phyloP scores from a whole-genome alignment of 2,113 vertebrate species.

The Erinaceus europaeus region DNA sequence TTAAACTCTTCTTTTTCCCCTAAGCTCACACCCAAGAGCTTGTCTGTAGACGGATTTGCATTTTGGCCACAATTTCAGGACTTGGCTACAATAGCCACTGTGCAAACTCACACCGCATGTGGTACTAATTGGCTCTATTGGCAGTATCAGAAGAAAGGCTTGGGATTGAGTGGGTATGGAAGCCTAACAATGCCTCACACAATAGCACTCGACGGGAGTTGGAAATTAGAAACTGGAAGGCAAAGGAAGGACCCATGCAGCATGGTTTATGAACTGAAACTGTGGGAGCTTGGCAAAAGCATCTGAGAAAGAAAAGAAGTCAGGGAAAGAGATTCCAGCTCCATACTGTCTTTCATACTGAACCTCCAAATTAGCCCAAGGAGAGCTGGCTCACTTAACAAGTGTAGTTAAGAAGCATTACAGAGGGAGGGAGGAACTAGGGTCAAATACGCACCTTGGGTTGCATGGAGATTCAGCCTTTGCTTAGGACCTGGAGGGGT shows the following conservation, averaged over 20 bases:
- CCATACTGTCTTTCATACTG: background rate
- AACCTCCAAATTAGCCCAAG: background rate
- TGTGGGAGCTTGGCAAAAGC: background rate
- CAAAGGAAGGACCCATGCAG: background rate
- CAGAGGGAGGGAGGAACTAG: background rate
- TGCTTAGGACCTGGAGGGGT: background rate
- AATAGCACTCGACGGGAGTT: conserved; percentile 44
- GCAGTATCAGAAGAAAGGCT: conserved; percentile 48
- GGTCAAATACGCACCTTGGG: background rate
- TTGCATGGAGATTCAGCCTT: background rate
- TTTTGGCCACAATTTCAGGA: conserved; percentile 44
- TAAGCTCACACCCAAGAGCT: conserved; percentile 41
- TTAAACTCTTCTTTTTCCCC: background rate
- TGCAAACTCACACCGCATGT: conserved; percentile 50
- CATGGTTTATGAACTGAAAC: conserved; percentile 22
- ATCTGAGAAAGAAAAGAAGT: too few species aligned
- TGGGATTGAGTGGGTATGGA: conserved; percentile 12
- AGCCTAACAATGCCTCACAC: conserved; percentile 33
- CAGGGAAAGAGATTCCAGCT: background rate
- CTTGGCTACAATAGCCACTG: conserved; percentile 25
- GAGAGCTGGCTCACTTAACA: background rate
- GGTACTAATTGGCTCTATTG: conserved; percentile 65
- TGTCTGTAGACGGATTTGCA: conserved; percentile 55
- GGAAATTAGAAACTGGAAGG: conserved; percentile 11
- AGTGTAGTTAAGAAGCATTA: background rate